Evolutionary conservation across 1,140 invertebrate species (phyloP), one percentile per base, ranked within the genome.

Genomic region (Papilio helenus): DNA sequence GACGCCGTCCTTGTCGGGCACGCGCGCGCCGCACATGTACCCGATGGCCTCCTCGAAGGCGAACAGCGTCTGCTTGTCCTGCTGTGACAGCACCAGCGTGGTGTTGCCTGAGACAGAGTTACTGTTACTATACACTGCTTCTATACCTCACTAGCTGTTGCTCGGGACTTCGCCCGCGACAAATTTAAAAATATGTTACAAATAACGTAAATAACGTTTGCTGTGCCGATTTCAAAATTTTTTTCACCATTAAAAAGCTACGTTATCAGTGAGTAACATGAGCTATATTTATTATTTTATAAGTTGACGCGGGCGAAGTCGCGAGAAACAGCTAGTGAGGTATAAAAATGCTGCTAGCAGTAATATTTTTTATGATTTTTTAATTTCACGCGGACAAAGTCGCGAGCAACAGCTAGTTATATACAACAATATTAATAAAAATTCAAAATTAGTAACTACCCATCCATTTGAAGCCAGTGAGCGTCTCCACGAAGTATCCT

Each of bases 391-490:
- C 51, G 44, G 42, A 46, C 23, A 79, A 72, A 73, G 29, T 3
- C 34, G 29, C 39, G 20, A 44, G 12, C 10, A 72, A 12, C 65
- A 86, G 12, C 39, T 46, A 46, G 7, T 12, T 2, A 10, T 34
- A 34, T 34, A 2, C 44, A 46, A 46, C 34, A 18, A 85, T 39
- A 39, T 39, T 39, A 39, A 39, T 39, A 39, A 7, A 39, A 39
- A 39, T 39, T 39, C 4, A 39, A 39, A 8, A 39, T 39, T 8
- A 39, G 0, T 39, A 7, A 29, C 90, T 80, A 89, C 98, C 99
- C 98, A 99, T 99, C 99, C 99, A 99, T 89, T 99, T 99, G 90
- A 99, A 99, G 0, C 99, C 98, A n/a, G 99, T 99, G 71, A 99
- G 95, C 0, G 99, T 99, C 95, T 99, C 99, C 93, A 97, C 96